Evolutionary conservation across 2,888 invertebrate genomes (phyloP), one percentile per base, ranked within the genome.

Genomic region (Pseudoips prasinana): DNA sequence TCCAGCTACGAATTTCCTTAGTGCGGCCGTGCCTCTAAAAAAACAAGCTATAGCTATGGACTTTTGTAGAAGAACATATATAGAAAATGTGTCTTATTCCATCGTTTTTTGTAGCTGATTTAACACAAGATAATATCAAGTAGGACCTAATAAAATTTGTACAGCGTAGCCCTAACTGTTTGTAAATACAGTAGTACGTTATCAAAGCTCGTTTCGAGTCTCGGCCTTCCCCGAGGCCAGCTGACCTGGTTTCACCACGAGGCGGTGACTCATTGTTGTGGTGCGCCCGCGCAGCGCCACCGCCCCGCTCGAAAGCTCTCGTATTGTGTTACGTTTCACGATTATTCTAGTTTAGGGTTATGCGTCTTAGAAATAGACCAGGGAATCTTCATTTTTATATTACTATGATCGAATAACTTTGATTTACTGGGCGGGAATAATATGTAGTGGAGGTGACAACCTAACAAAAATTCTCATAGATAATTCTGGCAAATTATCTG

Each of bases 221-320:
- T 47, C 61, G 83, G 67, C 84, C 84, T 84, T 77, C 58, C 54
- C 41, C 77, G 76, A 78, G 82, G 82, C 75, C 79, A 43, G 29
- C 62, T 77, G 82, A 81, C 83, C 83, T 78, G 83, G 62, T 82
- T 73, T 65, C 60, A 38, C 59, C 58, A 59, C 61, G 62, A 59
- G 54, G 64, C 63, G 64, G 63, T 29, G 46, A 58, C 63, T 58
- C 58, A 64, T 74, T 77, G 78, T 78, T 73, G 57, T 73, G 70
- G 64, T 65, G 59, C 66, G 65, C 62, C 32, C 29, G 32, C 33
- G 28, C 18, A 25, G 32, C 47, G 41, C 46, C 29, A 38, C 36
- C 25, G 35, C 33, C 35, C 38, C 29, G 25, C 24, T 18, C 39
- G 25, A 30, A 41, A 39, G 33, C 44, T 20, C 47, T 38, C 40